Conservation (phyloP, 30 jellyfish, hydroid and myxozoan species). For the Nemopilema nomurai region DNA sequence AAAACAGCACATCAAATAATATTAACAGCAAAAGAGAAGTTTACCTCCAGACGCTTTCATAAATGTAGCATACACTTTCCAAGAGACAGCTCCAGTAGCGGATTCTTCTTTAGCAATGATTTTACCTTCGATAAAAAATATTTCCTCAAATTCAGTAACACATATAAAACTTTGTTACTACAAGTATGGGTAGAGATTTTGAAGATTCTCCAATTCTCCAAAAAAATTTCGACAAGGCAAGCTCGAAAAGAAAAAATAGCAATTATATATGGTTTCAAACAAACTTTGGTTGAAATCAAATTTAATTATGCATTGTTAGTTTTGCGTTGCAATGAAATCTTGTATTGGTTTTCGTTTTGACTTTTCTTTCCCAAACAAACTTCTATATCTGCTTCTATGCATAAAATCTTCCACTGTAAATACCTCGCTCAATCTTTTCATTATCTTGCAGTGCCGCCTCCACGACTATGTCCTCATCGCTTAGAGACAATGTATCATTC, state of each 20-base stretch:
- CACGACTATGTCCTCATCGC: background rate
- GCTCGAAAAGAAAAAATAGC: too few relatives aligned
- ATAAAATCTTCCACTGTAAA: background rate
- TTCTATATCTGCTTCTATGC: background rate
- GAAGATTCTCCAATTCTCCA: too few relatives aligned
- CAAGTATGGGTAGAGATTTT: too few relatives aligned
- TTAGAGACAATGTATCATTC: background rate
- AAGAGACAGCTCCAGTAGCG: conserved; percentile 57
- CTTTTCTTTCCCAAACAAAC: background rate
- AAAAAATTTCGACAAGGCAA: too few relatives aligned
- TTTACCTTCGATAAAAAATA: conserved; percentile 36
- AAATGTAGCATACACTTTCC: conserved; percentile 47
- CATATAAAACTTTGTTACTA: too few relatives aligned
- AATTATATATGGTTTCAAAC: too few relatives aligned
- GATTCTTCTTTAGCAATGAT: conserved; percentile 64
- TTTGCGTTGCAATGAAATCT: too few relatives aligned
- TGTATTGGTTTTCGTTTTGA: background rate
- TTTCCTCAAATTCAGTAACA: background rate
- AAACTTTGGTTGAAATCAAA: too few relatives aligned
- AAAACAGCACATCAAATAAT: too few relatives aligned
- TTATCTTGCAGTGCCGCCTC: conserved; percentile 13
- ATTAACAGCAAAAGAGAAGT: background rate
- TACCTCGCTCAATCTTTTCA: conserved; percentile 44
- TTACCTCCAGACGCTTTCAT: conserved; percentile 77
- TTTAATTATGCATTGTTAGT: too few relatives aligned